phyloP scores from a whole-genome alignment of 2,113 vertebrate species.

The Rhombomys opimus region DNA sequence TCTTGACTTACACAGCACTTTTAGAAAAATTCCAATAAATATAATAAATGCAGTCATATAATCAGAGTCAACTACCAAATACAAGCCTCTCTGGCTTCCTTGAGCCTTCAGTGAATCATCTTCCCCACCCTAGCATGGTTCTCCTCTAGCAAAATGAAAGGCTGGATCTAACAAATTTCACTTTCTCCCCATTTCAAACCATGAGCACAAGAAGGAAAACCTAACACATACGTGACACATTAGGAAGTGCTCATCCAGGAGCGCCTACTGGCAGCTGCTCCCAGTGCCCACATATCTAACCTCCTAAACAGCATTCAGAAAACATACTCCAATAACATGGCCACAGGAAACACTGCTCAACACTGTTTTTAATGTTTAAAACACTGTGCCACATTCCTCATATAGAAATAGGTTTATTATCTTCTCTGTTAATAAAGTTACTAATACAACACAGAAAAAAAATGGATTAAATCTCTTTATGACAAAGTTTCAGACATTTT shows the following conservation, averaged over 20 bases:
- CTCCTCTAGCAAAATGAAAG: conserved; percentile 49
- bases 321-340: conserved; percentile 41
- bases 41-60: conserved; percentile 4
- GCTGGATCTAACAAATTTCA: conserved; percentile 30
- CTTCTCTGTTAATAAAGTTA: conserved; percentile 64
- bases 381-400: conserved; percentile 36
- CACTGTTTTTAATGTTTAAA: conserved; percentile 50
- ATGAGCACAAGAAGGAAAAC: conserved; percentile 25
- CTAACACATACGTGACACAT: conserved; percentile 20
- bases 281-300: not conserved
- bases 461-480: conserved; percentile 62
- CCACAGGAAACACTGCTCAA: conserved; percentile 53
- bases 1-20: conserved; percentile 26
- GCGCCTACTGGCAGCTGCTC: conserved; percentile 19
- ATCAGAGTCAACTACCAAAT: conserved; percentile 33
- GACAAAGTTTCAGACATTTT: conserved; percentile 60
- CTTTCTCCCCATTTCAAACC: conserved; percentile 21
- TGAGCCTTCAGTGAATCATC: conserved; percentile 33
- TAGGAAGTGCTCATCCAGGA: conserved; percentile 8
- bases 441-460: conserved; percentile 49
- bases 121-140: not conserved
- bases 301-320: conserved; percentile 35
- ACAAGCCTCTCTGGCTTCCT: conserved; percentile 41
- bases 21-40: conserved; percentile 65
- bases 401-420: conserved; percentile 46